Base-by-base conservation (phyloP, 1,140 invertebrate species). In the Drosophila mauritiana region DNA sequence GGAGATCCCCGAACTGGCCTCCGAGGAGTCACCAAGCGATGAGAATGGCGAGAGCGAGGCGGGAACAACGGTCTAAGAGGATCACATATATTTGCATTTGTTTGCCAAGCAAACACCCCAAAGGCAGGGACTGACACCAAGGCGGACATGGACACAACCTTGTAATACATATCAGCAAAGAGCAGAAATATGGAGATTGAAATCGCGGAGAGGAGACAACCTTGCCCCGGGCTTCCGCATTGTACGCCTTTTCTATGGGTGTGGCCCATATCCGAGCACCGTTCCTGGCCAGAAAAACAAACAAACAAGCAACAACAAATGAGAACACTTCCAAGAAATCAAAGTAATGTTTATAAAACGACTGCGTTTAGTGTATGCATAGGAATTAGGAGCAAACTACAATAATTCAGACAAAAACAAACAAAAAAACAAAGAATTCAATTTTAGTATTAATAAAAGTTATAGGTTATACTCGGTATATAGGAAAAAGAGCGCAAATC, bases 331-430 rank as follows among this genome's bases (percentile, higher is more conserved):
- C 78, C 78, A 81, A 57, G 59, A 65, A 77, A 77, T 77, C 73
- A 83, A 80, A 80, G 63, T 75, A 76, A 62, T 55, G 70, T 84
- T 84, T 83, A 80, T 75, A 82, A 80, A 85, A 80, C 81, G 81
- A 84, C 77, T 85, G 80, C 76, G 64, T 70, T 70, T 78, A 73
- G 59, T 59, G 40, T 78, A 77, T 48, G 70, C 37, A 57, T 69
- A 72, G 36, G 36, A 42, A 31, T 27, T 67, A 68, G 58, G 58
- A 64, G n/a, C 17, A 52, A 73, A 52, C 62, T 54, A 69, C 22
- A 65, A 54, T 69, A 69, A 69, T 53, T 54, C 39, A 45, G 27
- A 51, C 25, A 43, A 15, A 36, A 48, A 51, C 27, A 51, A 40
- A 49, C 20, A 34, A 54, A 39, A 70, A 51, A 39, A 48, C 40